phyloP scores from a whole-genome alignment of 2,888 invertebrate species.

The Lasioglossum marginatum region DNA sequence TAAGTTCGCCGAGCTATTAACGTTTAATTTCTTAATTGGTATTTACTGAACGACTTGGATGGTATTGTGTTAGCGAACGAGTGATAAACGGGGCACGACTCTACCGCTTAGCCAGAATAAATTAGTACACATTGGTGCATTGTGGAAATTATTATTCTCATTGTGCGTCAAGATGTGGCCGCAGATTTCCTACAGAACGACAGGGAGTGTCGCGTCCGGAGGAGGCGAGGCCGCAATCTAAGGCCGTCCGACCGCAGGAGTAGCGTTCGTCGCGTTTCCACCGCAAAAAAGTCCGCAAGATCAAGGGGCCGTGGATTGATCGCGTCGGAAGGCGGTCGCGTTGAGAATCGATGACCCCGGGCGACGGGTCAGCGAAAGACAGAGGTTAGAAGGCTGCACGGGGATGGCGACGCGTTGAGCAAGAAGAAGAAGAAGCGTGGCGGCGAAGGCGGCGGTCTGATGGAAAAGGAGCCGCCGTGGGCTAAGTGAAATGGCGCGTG shows the following conservation, averaged over 20 bases:
- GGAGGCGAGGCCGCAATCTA: background rate
- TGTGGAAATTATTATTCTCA: background rate
- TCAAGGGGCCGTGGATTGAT: constrained; percentile 28
- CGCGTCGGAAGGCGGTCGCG: constrained; percentile 36
- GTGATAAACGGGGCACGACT: background rate
- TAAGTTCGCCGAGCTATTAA: background rate
- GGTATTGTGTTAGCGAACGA: background rate
- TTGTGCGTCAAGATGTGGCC: background rate
- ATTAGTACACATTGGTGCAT: background rate
- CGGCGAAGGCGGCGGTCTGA: constrained; percentile 34
- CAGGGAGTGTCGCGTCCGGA: background rate
- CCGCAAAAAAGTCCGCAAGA: constrained; percentile 12
- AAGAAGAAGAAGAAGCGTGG: constrained; percentile 19
- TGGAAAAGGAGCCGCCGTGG: constrained; percentile 74
- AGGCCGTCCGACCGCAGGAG: background rate
- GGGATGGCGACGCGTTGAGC: background rate
- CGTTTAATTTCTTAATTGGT: background rate
- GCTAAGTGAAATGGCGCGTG: constrained; percentile 82
- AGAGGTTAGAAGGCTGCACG: constrained; percentile 40
- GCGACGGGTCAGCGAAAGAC: constrained; percentile 40
- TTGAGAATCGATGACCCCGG: constrained; percentile 67
- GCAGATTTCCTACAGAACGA: background rate
- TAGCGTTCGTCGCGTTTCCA: constrained; percentile 24
- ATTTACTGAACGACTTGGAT: background rate
- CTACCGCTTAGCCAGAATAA: background rate